Evolutionary conservation across 2,113 vertebrate species (phyloP).

Genomic region (rabbit (Oryctolagus cuniculus)): mOryCun1.1 NC_091436.1:113463001-113463500

Average conservation of each 20-base stretch:
- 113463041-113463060: background rate
- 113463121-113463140: background rate
- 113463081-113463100: background rate
- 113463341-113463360: background rate
- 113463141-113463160: background rate
- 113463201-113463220: conserved; percentile 5
- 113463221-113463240: background rate
- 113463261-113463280: background rate
- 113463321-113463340: conserved; percentile 3
- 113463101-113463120: background rate
- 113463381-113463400: background rate
- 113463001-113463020: background rate
- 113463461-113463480: background rate
- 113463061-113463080: background rate
- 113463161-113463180: background rate
- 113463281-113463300: conserved; percentile 3
- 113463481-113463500: background rate
- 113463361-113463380: background rate
- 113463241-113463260: background rate
- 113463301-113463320: conserved; percentile 13
- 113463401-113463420: background rate
- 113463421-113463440: background rate
- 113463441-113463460: background rate
- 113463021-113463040: background rate
- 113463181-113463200: background rate